Percentiles rank a stretch among this genome's conserved stretches.
Conservation (phyloP, 2,797 vertebrate species). For the Sparidentex hasta region DNA sequence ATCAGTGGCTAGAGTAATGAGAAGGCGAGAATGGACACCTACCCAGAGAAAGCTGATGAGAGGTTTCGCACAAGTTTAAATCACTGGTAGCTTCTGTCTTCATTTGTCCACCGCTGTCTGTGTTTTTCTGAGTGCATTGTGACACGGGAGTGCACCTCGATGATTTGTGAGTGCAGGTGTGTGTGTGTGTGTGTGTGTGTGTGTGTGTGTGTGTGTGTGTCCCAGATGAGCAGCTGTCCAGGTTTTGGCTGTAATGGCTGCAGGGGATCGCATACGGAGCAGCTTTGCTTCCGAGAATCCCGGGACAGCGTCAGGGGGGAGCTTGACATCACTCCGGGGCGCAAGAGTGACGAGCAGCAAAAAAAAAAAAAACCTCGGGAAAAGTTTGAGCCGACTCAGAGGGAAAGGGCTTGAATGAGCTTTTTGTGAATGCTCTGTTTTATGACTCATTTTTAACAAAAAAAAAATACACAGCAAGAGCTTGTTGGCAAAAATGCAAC, state of each 20-base stretch:
- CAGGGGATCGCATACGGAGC: constrained; percentile 41
- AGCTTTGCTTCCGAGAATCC: constrained; percentile 41
- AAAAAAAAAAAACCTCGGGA: constrained; percentile 8
- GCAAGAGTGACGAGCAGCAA: constrained; percentile 49
- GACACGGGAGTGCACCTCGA: constrained; percentile 4
- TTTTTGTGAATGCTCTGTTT: constrained; percentile 32
- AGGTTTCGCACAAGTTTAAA: constrained; percentile 18
- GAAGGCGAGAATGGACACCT: constrained; percentile 29
- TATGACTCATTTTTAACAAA: constrained; percentile 20
- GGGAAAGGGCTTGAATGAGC: constrained; percentile 10
- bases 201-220: constrained; percentile 18
- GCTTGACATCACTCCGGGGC: constrained; percentile 53
- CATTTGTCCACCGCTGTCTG: neutral
- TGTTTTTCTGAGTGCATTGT: constrained; percentile 33
- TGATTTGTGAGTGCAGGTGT: constrained; percentile 2
- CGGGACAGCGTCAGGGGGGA: constrained; percentile 21
- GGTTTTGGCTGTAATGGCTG: constrained; percentile 59
- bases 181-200: neutral
- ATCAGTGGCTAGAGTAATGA: constrained; percentile 56
- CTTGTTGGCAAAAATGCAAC: constrained; percentile 31
- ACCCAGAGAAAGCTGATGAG: constrained; percentile 12
- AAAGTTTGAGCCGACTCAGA: constrained; percentile 35
- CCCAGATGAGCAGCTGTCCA: constrained; percentile 63
- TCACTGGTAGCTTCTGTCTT: constrained; percentile 21
- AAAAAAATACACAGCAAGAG: constrained; percentile 14